Evolutionary conservation across 2,113 vertebrate species (phyloP), one percentile per base, ranked within the genome.

Genomic region (Nibea albiflora): DNA sequence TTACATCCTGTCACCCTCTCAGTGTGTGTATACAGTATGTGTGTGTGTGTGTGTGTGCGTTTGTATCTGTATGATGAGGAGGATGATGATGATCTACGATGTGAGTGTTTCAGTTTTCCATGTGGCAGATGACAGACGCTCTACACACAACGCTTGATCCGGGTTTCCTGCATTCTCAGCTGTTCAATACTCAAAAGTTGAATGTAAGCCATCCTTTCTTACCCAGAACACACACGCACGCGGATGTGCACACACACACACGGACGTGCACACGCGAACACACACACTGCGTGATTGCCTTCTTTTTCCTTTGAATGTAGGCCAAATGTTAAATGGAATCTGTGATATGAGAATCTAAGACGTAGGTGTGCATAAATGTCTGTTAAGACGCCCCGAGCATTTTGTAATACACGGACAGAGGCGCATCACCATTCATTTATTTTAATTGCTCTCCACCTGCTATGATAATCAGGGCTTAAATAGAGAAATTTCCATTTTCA

Each of bases 401-500:
- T 93, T 84, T 85, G 76, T 84, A 73, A 84, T 52, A 26, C 74
- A 68, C 50, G 74, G 80, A 89, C 89, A 87, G 61, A 72, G 73
- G 76, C 76, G 80, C 67, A 90, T 92, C 86, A 49, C 88, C 77
- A 90, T 92, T 92, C 84, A 94, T 93, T 90, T 90, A 93, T 93
- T 91, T 90, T 90, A 94, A 94, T 94, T 94, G 85, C 90, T 84
- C 90, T 92, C 87, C 84, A 92, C 82, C 87, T 95, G 90, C 90
- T 90, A 91, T 92, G 88, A 86, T 92, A 92, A 94, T 93, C 83
- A 84, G 80, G 73, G 86, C 88, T 91, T 92, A 91, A 91, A 93
- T 89, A 85, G 91, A 90, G 82, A 88, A 88, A 93, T 94, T 94
- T 94, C 87, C 88, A 92, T 93, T 94, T 93, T 94, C 92, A 94